Evolutionary conservation across 1,140 invertebrate genomes (phyloP).

Genomic region (Hyles vespertilio): DNA sequence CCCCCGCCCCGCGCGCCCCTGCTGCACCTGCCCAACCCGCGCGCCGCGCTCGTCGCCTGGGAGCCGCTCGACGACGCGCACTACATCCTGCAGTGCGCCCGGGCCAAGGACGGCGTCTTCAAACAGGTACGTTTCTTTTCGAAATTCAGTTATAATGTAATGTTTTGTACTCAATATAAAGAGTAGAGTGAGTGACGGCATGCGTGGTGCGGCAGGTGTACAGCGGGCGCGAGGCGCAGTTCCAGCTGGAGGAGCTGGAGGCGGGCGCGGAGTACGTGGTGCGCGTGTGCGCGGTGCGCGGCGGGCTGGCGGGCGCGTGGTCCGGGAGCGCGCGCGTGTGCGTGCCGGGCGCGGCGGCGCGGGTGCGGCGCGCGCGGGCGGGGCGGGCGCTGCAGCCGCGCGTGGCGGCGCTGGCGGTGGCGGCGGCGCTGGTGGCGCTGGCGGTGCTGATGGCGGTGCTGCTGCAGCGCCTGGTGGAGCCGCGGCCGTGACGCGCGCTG

Average conservation of each 20-base stretch:
- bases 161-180: neutral
- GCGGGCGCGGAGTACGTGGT: slow-evolving; percentile 83
- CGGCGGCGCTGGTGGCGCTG: slow-evolving; percentile 78
- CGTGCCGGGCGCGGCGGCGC: slow-evolving; percentile 31
- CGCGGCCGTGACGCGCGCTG: slow-evolving; percentile 54
- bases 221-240: slow-evolving; percentile 80
- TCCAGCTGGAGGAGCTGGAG: slow-evolving; percentile 80
- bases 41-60: slow-evolving; percentile 76
- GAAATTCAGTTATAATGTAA: neutral
- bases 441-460: slow-evolving; percentile 80
- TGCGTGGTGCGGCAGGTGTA: slow-evolving; percentile 80
- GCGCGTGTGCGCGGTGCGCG: slow-evolving; percentile 83
- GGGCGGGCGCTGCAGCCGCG: slow-evolving; percentile 76
- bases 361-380: slow-evolving; percentile 25
- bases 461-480: slow-evolving; percentile 72
- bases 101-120: slow-evolving; percentile 73
- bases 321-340: slow-evolving; percentile 78
- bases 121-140: slow-evolving; percentile 40
- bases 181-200: neutral
- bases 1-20: slow-evolving; percentile 83
- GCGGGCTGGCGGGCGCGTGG: slow-evolving; percentile 80
- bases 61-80: slow-evolving; percentile 65
- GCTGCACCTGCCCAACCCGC: slow-evolving; percentile 68
- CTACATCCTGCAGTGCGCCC: slow-evolving; percentile 81
- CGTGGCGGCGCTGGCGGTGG: slow-evolving; percentile 80